Base-by-base conservation (phyloP, 2,113 vertebrate genomes). In the Zootoca vivipara region DNA sequence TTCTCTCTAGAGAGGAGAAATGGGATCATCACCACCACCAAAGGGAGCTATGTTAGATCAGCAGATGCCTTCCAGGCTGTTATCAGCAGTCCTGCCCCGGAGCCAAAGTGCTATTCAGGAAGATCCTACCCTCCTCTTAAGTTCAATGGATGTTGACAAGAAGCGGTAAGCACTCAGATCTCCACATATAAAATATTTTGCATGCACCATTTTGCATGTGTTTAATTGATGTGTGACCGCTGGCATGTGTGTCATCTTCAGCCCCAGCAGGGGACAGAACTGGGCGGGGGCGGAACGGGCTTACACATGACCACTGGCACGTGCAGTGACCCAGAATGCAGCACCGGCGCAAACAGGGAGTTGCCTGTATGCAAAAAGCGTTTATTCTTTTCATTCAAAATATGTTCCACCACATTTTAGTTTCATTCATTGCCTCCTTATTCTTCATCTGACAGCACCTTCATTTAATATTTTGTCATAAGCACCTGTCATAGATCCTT, bases 81-180 rank as follows among this genome's bases (percentile, higher is more conserved):
- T 85, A 79, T 86, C 90, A 83, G 42, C 73, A 46, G 42, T 67
- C 5, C 42, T 86, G 38, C 75, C 89, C 64, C 65, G 84, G 78
- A 73, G 56, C 87, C 92, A 90, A 64, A 91, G 73, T 56, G 75
- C 89, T 18, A 82, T 0, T 40, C 90, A 10, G 22, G 65, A 62
- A 67, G 56, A 70, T 92, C 85, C 77, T 73, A 83, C 77, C 56
- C 82, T 2, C 10, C 22, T 81, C 18, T 33, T 69, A 22, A 7
- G 3, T 33, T 78, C 74, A 70, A 18, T 8, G 33, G 73, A 77
- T 62, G 33, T 78, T 77, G 26, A 18, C 38, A 89, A 13, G 85
- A 86, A 83, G n/a, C 6, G 92, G 93, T 93, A 93, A 90, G 90
- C 85, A 84, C 56, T 30, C 0, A 89, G 88, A 64, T 85, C 13